These are phyloP conservation scores for Crioceris asparagi DNA, from an alignment of 2,888 invertebrate genomes.

Conservation along the genomic window DNA sequence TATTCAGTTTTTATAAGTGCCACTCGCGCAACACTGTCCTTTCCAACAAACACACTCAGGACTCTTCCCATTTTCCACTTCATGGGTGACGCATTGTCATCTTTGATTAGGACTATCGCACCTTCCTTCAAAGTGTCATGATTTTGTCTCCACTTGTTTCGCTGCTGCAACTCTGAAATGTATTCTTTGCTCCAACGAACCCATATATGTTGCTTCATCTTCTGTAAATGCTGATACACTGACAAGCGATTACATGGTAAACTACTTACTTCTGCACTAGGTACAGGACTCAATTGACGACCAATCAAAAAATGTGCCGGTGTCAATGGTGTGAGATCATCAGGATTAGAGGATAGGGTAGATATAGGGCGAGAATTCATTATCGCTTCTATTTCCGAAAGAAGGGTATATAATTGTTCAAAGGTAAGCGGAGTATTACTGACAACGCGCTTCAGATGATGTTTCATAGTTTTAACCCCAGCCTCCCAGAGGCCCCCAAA, in stretches of 20 bases:
- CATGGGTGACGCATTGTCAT: too few relatives aligned
- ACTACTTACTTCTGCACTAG: conserved; percentile 6
- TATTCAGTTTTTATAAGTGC: too few relatives aligned
- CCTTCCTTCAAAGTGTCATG: too few relatives aligned
- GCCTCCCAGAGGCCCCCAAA: conserved; percentile 16
- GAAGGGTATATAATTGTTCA: conserved; percentile 21
- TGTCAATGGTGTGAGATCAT: conserved; percentile 12
- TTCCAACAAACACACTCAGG: too few relatives aligned
- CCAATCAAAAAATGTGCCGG: conserved; percentile 15
- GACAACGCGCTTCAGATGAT: conserved; percentile 14
- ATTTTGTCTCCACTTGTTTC: conserved; percentile 5
- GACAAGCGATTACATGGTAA: conserved; percentile 8
- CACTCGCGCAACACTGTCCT: too few relatives aligned
- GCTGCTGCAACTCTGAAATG: conserved; percentile 5
- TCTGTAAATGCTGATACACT: conserved; percentile 4
- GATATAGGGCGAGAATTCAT: conserved; percentile 23
- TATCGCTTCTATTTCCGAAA: conserved; percentile 20
- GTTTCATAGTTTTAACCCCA: conserved; percentile 9
- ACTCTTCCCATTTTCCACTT: too few relatives aligned
- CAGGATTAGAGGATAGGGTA: conserved; percentile 12
- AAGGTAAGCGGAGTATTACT: conserved; percentile 17
- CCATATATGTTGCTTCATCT: conserved; percentile 7
- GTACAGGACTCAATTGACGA: conserved; percentile 7
- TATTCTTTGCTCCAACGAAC: conserved; percentile 7
- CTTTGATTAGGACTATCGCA: too few relatives aligned